A percentile compares a stretch with the other conserved stretches of the same genome.
phyloP scores from a whole-genome alignment of 2,888 invertebrate genomes.

The Chymomyza fuscimana region DNA sequence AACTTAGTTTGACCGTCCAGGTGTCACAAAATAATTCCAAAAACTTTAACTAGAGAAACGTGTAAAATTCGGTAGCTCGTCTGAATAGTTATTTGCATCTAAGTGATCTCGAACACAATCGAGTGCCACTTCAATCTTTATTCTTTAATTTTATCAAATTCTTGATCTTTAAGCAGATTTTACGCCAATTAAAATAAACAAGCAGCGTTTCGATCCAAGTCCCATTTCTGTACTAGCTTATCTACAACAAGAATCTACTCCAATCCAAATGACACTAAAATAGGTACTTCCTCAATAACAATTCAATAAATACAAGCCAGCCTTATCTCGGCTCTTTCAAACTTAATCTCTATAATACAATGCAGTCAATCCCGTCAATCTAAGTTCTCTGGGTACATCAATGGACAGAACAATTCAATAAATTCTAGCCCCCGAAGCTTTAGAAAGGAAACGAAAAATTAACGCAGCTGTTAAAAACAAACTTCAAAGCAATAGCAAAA shows the following conservation, averaged over 20 bases:
- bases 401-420: slow-evolving; percentile 7
- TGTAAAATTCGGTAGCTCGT: no score
- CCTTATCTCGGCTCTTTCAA: background rate
- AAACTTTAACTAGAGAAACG: no score
- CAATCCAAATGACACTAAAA: slow-evolving; percentile 6
- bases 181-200: background rate
- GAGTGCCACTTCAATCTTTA: no score
- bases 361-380: background rate
- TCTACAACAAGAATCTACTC: slow-evolving; percentile 14
- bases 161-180: background rate
- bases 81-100: no score
- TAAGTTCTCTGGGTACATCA: background rate
- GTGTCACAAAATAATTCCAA: no score
- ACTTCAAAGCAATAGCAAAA: slow-evolving; percentile 33
- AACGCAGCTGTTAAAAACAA: slow-evolving; percentile 35
- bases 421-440: slow-evolving; percentile 25
- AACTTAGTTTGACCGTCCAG: no score
- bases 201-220: background rate
- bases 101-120: no score
- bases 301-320: slow-evolving; percentile 24
- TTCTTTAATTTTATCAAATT: no score
- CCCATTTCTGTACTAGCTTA: slow-evolving; percentile 7
- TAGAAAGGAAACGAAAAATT: slow-evolving; percentile 59
- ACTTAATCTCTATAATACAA: background rate
- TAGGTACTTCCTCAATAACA: slow-evolving; percentile 3